Percentiles rank a stretch among this genome's conserved stretches.
Conservation (phyloP, 2,888 invertebrate species). For the Diarsia brunnea region DNA sequence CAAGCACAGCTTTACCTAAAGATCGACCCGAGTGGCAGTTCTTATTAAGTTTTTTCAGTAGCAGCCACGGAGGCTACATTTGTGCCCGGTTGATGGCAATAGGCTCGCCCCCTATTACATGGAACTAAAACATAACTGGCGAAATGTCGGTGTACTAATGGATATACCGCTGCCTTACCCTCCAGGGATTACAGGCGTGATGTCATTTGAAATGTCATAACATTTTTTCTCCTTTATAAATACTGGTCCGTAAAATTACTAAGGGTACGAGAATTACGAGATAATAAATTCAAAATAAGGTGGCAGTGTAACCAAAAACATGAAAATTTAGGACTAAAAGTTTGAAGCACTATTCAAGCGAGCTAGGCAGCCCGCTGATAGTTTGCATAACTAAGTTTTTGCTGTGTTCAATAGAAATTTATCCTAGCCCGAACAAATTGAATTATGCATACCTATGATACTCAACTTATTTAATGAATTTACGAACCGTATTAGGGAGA, state of each 20-base stretch:
- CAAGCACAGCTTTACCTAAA: no score
- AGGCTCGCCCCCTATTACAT: no score
- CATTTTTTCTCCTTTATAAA: background rate
- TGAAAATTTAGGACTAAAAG: slow-evolving; percentile 34
- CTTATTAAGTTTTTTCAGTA: no score
- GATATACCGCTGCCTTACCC: no score
- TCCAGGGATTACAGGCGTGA: no score
- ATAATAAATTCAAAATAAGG: slow-evolving; percentile 15
- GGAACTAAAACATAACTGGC: no score
- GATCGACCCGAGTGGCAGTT: no score
- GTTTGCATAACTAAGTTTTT: slow-evolving; percentile 65
- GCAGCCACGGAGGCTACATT: no score
- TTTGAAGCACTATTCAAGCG: slow-evolving; percentile 42
- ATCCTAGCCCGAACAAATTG: slow-evolving; percentile 43
- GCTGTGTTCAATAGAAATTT: slow-evolving; percentile 49
- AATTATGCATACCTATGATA: slow-evolving; percentile 42
- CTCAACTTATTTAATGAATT: slow-evolving; percentile 47
- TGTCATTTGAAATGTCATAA: background rate
- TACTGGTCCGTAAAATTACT: slow-evolving; percentile 2
- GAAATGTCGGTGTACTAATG: no score
- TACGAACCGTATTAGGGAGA: slow-evolving; percentile 13
- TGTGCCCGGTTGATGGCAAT: no score
- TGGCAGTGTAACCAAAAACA: slow-evolving; percentile 27
- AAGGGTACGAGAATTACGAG: background rate
- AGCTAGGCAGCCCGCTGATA: slow-evolving; percentile 34